phyloP scores from a whole-genome alignment of 1,140 invertebrate species.

The Zaprionus lachaisei region DNA sequence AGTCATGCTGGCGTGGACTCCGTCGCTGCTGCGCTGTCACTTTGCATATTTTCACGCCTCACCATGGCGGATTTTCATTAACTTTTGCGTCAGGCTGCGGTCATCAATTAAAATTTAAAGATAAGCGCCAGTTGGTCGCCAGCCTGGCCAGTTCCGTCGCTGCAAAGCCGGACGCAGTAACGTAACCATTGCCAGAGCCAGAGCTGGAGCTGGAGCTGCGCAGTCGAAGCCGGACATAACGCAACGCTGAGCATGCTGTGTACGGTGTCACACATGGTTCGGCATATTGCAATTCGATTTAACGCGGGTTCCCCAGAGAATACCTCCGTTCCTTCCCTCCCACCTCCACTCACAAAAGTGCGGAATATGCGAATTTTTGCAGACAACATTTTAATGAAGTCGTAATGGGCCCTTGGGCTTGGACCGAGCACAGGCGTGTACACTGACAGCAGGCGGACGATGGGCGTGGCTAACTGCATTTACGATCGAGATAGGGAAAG shows the following conservation, averaged over 20 bases:
- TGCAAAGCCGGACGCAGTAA: slow-evolving; percentile 1
- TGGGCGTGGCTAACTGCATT: slow-evolving; percentile 55
- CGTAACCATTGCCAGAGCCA: background rate
- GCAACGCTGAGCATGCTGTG: slow-evolving; percentile 23
- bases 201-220: background rate
- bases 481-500: background rate
- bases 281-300: slow-evolving; percentile 63
- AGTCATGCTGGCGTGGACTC: slow-evolving; percentile 34
- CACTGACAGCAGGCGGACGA: background rate
- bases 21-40: slow-evolving; percentile 39
- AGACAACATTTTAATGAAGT: slow-evolving; percentile 70
- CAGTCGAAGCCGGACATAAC: background rate
- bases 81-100: slow-evolving; percentile 59
- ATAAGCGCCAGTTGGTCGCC: slow-evolving; percentile 26
- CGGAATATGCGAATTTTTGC: slow-evolving; percentile 60
- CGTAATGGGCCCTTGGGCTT: slow-evolving; percentile 59
- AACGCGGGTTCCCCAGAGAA: slow-evolving; percentile 26
- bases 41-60: slow-evolving; percentile 77
- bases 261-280: slow-evolving; percentile 12
- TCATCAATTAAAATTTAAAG: slow-evolving; percentile 77
- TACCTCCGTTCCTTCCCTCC: background rate
- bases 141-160: slow-evolving; percentile 19
- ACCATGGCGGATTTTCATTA: slow-evolving; percentile 62
- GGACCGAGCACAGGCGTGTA: background rate
- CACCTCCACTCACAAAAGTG: slow-evolving; percentile 36